A percentile compares a stretch with the other conserved stretches of the same genome.
phyloP scores from a whole-genome alignment of 2,113 vertebrate genomes.

The Solea solea region DNA sequence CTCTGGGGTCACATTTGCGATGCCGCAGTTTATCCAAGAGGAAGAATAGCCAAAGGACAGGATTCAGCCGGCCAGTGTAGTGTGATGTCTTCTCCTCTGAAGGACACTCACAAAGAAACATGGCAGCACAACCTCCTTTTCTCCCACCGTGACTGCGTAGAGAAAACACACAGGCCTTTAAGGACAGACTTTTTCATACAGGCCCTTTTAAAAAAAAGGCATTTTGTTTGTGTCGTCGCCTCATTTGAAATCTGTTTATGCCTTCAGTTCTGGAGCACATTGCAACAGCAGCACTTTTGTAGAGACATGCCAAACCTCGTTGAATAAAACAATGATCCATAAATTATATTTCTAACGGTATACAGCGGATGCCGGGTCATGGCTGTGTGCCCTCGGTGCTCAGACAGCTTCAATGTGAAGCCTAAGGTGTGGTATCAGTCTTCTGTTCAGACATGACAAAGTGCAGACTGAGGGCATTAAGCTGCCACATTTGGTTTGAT shows the following conservation, averaged over 20 bases:
- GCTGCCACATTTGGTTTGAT: constrained; percentile 24
- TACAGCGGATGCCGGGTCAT: constrained; percentile 2
- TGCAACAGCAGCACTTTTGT: constrained; percentile 3
- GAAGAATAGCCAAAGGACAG: constrained; percentile 68
- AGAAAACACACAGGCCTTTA: neutral
- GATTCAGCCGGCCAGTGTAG: constrained; percentile 59
- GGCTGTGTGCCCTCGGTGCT: constrained; percentile 5
- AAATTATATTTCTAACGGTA: neutral
- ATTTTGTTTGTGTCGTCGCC: too few relatives aligned
- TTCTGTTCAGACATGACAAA: constrained; percentile 24
- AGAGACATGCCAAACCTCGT: neutral
- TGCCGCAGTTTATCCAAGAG: constrained; percentile 68
- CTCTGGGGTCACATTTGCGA: constrained; percentile 54
- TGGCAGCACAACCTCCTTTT: constrained; percentile 32
- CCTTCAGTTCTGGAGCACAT: constrained; percentile 16
- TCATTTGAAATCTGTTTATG: constrained; percentile 16
- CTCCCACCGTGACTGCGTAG: neutral
- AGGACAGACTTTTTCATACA: constrained; percentile 9
- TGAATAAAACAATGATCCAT: constrained; percentile 21
- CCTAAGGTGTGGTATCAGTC: constrained; percentile 8
- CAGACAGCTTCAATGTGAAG: neutral
- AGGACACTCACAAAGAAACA: constrained; percentile 49
- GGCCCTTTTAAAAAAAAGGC: constrained; percentile 4
- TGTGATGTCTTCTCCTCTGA: constrained; percentile 50
- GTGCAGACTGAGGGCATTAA: constrained; percentile 18